Evolutionary conservation across 2,888 invertebrate genomes (phyloP), one percentile per base, ranked within the genome.

Genomic region (Pseudanteris insignis): DNA sequence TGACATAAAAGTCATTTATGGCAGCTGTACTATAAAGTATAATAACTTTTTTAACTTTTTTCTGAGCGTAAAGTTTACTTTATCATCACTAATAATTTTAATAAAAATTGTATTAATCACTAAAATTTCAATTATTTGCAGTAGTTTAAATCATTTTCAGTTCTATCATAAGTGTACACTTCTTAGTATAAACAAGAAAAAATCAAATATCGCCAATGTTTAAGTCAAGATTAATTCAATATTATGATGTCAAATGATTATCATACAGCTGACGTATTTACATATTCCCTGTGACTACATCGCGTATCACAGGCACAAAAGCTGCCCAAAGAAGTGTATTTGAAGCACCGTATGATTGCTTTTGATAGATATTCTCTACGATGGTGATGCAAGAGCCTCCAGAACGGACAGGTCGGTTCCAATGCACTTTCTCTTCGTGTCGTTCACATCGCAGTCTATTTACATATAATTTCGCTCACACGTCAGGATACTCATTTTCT

Each of bases 341-440:
- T 25, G n/a, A 10, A 33, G 32, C 3, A 8, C n/a, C 12, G 25
- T 24, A 41, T 36, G 18, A 51, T 51, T 51, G 36, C 43, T 51
- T 38, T 37, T 44, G 54, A 54, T 46, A 46, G 46, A 33, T 54
- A 54, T 40, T 38, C 38, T 46, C 38, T 25, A 40, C 21, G 38
- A 54, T 28, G 10, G 7, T 24, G 32, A 18, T 11, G 26, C 24
- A 53, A 53, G 53, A 53, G 44, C 24, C 13, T 36, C 10, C 25
- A 44, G 44, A 12, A 44, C 44, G 37, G 44, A 37, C 25, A 18
- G 37, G 53, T 44, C 53, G 32, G 37, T 44, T 37, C 26, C 14
- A 53, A 55, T 55, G 55, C 47, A 55, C 29, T 21, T 34, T 14
- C 29, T 28, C 40, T 55, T 54, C 10, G 25, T 14, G 38, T 54